Percentiles rank a stretch among this genome's conserved stretches.
These are phyloP conservation scores for Tricholaema leucomelas DNA, from an alignment of 2,113 vertebrate genomes.

Conservation along the genomic window DNA sequence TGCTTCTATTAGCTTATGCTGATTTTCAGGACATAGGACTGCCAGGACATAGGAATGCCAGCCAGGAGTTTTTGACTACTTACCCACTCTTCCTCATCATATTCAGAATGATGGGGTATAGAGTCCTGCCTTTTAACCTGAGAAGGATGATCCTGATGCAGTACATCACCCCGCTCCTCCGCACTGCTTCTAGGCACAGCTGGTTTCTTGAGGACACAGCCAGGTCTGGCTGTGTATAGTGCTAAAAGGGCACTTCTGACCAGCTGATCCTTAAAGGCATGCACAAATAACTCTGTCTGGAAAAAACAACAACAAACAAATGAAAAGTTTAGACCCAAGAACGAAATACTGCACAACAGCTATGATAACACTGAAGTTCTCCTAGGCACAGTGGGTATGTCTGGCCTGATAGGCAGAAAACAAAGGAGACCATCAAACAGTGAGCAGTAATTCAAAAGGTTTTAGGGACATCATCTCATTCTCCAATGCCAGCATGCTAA, in stretches of 20 bases:
- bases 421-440: not conserved
- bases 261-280: slow-evolving; percentile 94
- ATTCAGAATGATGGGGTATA: slow-evolving; percentile 93
- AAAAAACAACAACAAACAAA: fast-evolving
- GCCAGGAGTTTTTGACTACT: slow-evolving; percentile 37
- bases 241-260: slow-evolving; percentile 93
- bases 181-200: slow-evolving; percentile 57
- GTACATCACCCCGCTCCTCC: slow-evolving; percentile 51
- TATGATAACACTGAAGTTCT: not conserved
- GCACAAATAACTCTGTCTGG: slow-evolving; percentile 94
- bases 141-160: slow-evolving; percentile 60
- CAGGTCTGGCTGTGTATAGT: slow-evolving; percentile 89
- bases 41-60: too few relatives aligned
- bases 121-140: slow-evolving; percentile 82
- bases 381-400: not conserved
- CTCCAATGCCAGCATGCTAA: not conserved
- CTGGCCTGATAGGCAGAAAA: not conserved
- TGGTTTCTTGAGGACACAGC: slow-evolving; percentile 82
- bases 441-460: not conserved
- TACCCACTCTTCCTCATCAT: slow-evolving; percentile 97
- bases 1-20: not conserved
- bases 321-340: not conserved
- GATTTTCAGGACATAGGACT: not conserved
- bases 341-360: not conserved
- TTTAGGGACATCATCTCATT: not conserved